Evolutionary conservation across 64 coral and sea anemone genomes (phyloP).

Genomic region (Astreopora myriophthalma): DNA sequence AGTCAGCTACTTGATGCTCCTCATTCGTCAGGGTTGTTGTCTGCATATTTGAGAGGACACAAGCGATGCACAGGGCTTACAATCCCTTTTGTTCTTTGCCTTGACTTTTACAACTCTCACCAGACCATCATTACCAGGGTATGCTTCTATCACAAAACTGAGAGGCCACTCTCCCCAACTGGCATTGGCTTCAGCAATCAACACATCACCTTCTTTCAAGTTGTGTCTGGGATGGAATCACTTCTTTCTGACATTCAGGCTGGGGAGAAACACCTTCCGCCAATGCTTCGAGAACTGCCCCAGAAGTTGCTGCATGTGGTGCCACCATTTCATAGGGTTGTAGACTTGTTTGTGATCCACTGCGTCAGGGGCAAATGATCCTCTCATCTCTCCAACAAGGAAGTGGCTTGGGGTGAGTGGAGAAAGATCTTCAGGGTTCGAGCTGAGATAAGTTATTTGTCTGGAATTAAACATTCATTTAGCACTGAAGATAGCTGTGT

Average conservation of each 20-base stretch:
- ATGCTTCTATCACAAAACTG: not conserved
- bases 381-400: constrained; percentile 44
- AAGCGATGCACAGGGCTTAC: constrained; percentile 27
- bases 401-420: constrained; percentile 55
- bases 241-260: constrained; percentile 34
- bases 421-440: constrained; percentile 20
- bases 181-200: constrained; percentile 36
- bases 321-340: constrained; percentile 59
- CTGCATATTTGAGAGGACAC: constrained; percentile 47
- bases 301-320: constrained; percentile 48
- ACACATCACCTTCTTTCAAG: constrained; percentile 14
- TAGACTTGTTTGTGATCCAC: not conserved
- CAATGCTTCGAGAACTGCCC: constrained; percentile 51
- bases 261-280: constrained; percentile 46
- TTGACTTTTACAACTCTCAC: constrained; percentile 15
- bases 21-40: not conserved
- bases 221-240: constrained; percentile 33
- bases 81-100: not conserved
- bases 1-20: not conserved
- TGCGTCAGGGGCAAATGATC: constrained; percentile 41
- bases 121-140: constrained; percentile 23
- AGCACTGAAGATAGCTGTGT: constrained; percentile 36
- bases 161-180: constrained; percentile 43
- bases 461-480: constrained; percentile 51
- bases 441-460: constrained; percentile 36